Evolutionary conservation across 1,140 invertebrate species (phyloP), one percentile per base, ranked within the genome.

Genomic region (Paraescarpia echinospica): DNA sequence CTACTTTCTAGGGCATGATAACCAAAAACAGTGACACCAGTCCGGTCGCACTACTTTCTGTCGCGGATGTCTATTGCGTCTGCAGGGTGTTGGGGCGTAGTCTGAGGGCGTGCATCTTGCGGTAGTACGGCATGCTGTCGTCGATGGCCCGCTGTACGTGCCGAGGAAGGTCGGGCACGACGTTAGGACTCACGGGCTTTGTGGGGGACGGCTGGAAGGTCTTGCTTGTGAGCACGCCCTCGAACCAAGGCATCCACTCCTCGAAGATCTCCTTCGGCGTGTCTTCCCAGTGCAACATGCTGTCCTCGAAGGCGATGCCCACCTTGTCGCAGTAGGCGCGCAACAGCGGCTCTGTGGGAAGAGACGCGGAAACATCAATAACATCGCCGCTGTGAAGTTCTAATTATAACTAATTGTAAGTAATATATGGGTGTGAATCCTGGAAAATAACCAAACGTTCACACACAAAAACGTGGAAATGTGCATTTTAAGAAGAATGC

Each of bases 231-330:
- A 94, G 93, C 33, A 93, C 93, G n/a, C 93, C 93, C 89, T 94
- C 93, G 51, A 94, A 94, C 93, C 93, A 94, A 12, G 93, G 93
- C 93, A 94, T 93, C 93, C 93, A 94, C n/a, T 94, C 93, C 92
- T 94, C 93, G 91, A 94, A 94, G 33, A 94, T 91, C 31, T 48
- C 93, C 35, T 92, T 88, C 2, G 93, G 93, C 27, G 91, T 93
- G 34, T 93, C 91, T 33, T 94, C 93, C 93, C 93, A 94, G 93
- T 94, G 93, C 59, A 94, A 59, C 93, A 94, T 94, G 18, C 89
- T 88, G 8, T 94, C 93, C 51, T 94, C 93, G 92, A 92, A 94
- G 27, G 89, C 89, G 89, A 93, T 94, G 41, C 93, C 93, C 41
- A 93, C 93, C 59, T 93, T 93, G 34, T 92, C 90, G 91, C 93